A percentile compares a stretch with the other conserved stretches of the same genome.
phyloP scores from a whole-genome alignment of 2,888 invertebrate genomes.

The Athripsodes cinereus region DNA sequence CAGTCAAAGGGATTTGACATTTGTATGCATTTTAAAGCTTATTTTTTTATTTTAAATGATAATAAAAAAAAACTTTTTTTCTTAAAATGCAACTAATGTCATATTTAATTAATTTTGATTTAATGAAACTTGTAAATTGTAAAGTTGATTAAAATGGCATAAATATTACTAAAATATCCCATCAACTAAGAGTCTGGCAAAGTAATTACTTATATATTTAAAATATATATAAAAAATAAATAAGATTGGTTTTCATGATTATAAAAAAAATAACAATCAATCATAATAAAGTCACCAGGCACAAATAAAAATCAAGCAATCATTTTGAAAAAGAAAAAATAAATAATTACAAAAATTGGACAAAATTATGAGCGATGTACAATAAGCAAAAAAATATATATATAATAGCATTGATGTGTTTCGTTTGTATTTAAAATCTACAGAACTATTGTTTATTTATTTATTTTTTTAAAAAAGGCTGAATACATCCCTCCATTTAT shows the following conservation, averaged over 20 bases:
- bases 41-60: too few species aligned
- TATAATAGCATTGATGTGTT: not conserved
- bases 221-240: conserved; percentile 1
- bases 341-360: too few species aligned
- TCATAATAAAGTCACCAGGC: not conserved
- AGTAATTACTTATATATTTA: conserved; percentile 9
- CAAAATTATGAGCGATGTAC: conserved; percentile 25
- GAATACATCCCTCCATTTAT: conserved; percentile 17
- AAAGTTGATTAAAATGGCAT: not conserved
- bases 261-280: not conserved
- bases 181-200: conserved; percentile 24
- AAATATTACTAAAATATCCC: conserved; percentile 5
- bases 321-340: too few species aligned
- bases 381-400: conserved; percentile 10
- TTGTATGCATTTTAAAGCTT: conserved; percentile 18
- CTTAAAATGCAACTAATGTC: conserved; percentile 8
- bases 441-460: too few species aligned
- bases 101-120: conserved; percentile 3
- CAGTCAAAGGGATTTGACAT: conserved; percentile 24
- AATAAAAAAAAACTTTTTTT: not conserved
- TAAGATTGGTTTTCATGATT: not conserved
- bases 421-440: too few species aligned
- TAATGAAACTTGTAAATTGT: not conserved
- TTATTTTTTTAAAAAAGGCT: conserved; percentile 10
- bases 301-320: not conserved